A percentile compares a stretch with the other conserved stretches of the same genome.
Conservation (phyloP, 2,113 vertebrate genomes). For the Rhea americana region DNA sequence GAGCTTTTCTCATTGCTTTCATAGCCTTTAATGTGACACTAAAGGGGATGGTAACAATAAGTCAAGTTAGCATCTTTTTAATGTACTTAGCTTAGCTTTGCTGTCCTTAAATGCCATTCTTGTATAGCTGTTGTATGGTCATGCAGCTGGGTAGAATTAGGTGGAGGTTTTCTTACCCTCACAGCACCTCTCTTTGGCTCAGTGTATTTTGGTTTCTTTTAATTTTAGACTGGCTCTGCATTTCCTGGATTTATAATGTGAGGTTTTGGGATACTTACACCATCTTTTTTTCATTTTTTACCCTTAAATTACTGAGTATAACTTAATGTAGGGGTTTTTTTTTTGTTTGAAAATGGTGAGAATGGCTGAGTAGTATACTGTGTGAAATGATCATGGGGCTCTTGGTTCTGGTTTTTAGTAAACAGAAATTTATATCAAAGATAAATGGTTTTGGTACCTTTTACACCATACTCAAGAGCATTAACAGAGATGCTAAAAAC, state of each 20-base stretch:
- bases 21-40: neutral
- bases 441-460: neutral
- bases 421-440: slow-evolving; percentile 21
- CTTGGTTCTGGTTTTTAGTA: neutral
- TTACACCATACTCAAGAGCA: neutral
- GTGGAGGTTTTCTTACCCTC: neutral
- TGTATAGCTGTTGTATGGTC: neutral
- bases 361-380: slow-evolving; percentile 22
- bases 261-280: neutral
- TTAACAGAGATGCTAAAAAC: slow-evolving; percentile 11
- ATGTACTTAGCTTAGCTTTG: neutral
- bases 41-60: neutral
- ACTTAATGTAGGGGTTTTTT: neutral
- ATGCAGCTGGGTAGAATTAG: neutral
- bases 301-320: neutral
- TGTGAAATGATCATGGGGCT: neutral
- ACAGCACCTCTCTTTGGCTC: neutral
- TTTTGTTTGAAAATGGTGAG: slow-evolving; percentile 31
- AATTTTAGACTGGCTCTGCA: neutral
- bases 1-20: neutral
- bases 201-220: neutral
- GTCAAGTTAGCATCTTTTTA: neutral
- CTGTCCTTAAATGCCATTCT: neutral
- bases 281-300: neutral
- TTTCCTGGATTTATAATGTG: slow-evolving; percentile 18